Conservation (phyloP, 2,888 invertebrate species). For the Steinernema hermaphroditum region DNA sequence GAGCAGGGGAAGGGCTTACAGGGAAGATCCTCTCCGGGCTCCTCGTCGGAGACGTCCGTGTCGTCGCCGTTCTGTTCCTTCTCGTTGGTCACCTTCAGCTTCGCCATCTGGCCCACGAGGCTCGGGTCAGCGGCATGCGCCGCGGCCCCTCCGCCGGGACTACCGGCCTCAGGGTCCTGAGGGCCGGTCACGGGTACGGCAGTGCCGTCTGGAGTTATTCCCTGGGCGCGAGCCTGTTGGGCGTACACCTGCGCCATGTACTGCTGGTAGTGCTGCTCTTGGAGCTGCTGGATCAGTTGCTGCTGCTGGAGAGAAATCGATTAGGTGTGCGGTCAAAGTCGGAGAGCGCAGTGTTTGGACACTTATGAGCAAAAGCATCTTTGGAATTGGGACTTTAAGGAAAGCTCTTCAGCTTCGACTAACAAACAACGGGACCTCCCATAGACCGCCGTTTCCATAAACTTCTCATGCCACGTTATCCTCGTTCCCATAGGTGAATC, state of each 20-base stretch:
- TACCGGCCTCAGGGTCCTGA: conserved; percentile 34
- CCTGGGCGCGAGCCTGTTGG: conserved; percentile 42
- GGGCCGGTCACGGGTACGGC: background rate
- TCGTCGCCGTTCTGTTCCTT: conserved; percentile 66
- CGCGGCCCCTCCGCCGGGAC: background rate
- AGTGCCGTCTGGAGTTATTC: conserved; percentile 36
- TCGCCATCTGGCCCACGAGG: conserved; percentile 21
- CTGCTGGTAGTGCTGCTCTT: conserved; percentile 97
- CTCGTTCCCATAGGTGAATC: too few species aligned
- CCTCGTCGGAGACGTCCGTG: conserved; percentile 65
- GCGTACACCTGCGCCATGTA: conserved; percentile 86
- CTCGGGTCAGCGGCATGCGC: background rate
- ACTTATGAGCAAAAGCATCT: too few species aligned
- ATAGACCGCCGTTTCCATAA: too few species aligned
- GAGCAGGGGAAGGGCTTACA: conserved; percentile 49
- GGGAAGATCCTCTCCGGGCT: conserved; percentile 53
- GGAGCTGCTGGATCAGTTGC: conserved; percentile 86
- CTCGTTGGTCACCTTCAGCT: conserved; percentile 48
- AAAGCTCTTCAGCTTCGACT: too few species aligned
- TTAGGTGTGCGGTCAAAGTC: too few species aligned
- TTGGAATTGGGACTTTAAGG: too few species aligned
- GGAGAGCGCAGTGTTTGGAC: too few species aligned
- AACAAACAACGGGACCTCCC: too few species aligned
- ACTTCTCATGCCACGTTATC: too few species aligned
- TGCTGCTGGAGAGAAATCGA: conserved; percentile 77